Base-by-base conservation (phyloP, 2,888 invertebrate genomes). In the Gisinianus flammeolus region DNA sequence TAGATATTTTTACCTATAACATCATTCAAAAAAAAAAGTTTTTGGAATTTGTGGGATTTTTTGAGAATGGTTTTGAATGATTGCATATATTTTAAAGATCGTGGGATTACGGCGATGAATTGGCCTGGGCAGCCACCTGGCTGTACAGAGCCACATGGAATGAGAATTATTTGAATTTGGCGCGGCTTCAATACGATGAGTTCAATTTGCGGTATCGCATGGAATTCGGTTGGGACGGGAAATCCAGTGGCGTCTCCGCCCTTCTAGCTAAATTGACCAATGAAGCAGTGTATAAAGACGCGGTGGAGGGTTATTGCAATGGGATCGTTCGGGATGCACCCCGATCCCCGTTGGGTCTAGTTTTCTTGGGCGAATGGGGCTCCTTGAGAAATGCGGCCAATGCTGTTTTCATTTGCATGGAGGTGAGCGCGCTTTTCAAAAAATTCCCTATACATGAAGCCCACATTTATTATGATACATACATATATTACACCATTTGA, bases 71-170 rank as follows among this genome's bases (percentile, higher is more conserved):
- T 10, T 6, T n/a, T 56, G n/a, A 19, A 56, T 56, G 19, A 6
- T 62, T 24, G 16, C n/a, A 56, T 28, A 8, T 56, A 28, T 12
- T 26, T n/a, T 62, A 28, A 26, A 62, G 31, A 22, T 72, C 56
- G n/a, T n/a, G n/a, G n/a, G n/a, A n/a, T n/a, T 72, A 89, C 82
- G 89, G 89, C 0, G 90, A 90, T 82, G 90, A 90, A 82, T 85
- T 90, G 33, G 88, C 89, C 0, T 90, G 90, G 90, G 89, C 90
- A 0, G 89, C 90, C 0, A 86, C 88, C 0, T 90, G 90, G 90
- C 85, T 90, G 10, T 89, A 87, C 85, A 88, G 88, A 81, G 90
- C 90, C 2, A 89, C 90, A 2, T 87, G 87, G 58, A 87, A 88
- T 12, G 81, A 85, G 0, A 85, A 85, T 26, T 90, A 89, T 82